Evolutionary conservation across 2,797 vertebrate species (phyloP), one percentile per base, ranked within the genome.

Genomic region (Discoglossus pictus): DNA sequence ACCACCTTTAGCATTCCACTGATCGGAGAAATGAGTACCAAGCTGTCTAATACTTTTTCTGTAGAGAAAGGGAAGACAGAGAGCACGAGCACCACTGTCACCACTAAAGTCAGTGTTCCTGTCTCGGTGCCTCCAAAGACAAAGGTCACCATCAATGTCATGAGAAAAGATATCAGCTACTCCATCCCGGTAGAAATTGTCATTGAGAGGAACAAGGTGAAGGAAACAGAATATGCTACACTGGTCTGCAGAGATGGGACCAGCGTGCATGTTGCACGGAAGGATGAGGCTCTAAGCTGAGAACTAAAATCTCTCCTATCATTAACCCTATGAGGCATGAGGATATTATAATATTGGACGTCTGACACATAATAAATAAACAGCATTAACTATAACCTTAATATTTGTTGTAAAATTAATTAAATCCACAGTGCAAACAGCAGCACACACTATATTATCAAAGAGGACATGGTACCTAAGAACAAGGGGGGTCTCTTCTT

Each of bases 41-140:
- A 77, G 61, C 77, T 77, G 23, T 63, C 74, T 35, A 81, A 76
- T 2, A 13, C 78, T 34, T 80, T 84, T 35, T 66, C 52, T 0
- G 77, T 84, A 18, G 74, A 84, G 63, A 83, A 82, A 20, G 82
- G 80, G 10, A 75, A 6, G 42, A 78, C 74, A 0, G 79, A 84
- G 52, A 74, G 46, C 40, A 75, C 38, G 68, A 81, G 75, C 12
- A 73, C 64, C 13, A 72, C 59, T 12, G 67, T 80, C 20, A 69
- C 72, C 0, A 77, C 76, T 50, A 79, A 78, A 35, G 79, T 84
- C 39, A 68, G 75, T 56, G 65, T 84, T 64, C 83, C 82, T 0
- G 82, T 69, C 0, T 81, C 78, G 44, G 68, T 83, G 1, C 83
- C 83, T 1, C 78, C 82, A 0, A 70, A 24, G 24, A 77, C 79